Conservation (phyloP, 2,888 invertebrate genomes). For the Sinopyrophorus schimmeli region DNA sequence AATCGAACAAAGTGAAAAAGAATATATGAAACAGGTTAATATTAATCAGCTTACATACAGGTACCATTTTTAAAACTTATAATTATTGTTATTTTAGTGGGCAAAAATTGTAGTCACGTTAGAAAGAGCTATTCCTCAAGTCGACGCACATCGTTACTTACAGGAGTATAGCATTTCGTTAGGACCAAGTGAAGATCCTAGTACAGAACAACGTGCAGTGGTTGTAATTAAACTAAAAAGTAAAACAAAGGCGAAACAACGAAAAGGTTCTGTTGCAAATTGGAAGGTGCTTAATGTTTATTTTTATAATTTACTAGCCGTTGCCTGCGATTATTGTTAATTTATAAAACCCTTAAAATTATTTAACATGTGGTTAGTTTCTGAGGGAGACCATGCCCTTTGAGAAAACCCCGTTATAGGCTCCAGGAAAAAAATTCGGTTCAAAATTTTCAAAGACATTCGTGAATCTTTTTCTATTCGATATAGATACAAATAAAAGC, state of each 20-base stretch:
- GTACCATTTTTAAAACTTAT: background rate
- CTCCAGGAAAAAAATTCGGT: too few relatives aligned
- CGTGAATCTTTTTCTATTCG: too few relatives aligned
- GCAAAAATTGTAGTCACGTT: constrained; percentile 97
- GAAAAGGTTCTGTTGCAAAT: constrained; percentile 93
- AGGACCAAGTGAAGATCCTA: constrained; percentile 79
- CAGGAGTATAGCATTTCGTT: constrained; percentile 94
- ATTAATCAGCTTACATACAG: too few relatives aligned
- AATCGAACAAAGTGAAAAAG: constrained; percentile 97
- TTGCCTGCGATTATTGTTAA: too few relatives aligned
- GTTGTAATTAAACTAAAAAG: constrained; percentile 98
- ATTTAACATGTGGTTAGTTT: too few relatives aligned
- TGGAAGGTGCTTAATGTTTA: constrained; percentile 83
- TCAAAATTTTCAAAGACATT: too few relatives aligned
- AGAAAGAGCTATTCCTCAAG: constrained; percentile 89
- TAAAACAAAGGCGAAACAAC: constrained; percentile 93
- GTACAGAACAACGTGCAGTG: constrained; percentile 86
- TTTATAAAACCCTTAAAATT: too few relatives aligned
- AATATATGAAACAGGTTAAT: constrained; percentile 98
- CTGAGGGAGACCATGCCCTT: too few relatives aligned
- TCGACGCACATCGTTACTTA: constrained; percentile 87
- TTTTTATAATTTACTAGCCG: background rate
- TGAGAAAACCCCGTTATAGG: too few relatives aligned
- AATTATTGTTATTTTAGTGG: constrained; percentile 68
- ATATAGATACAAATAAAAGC: too few relatives aligned